Percentiles rank a stretch among this genome's conserved stretches.
These are phyloP conservation scores for Drosophila parabipectinata DNA, from an alignment of 1,140 invertebrate genomes.

Conservation along the genomic window DNA sequence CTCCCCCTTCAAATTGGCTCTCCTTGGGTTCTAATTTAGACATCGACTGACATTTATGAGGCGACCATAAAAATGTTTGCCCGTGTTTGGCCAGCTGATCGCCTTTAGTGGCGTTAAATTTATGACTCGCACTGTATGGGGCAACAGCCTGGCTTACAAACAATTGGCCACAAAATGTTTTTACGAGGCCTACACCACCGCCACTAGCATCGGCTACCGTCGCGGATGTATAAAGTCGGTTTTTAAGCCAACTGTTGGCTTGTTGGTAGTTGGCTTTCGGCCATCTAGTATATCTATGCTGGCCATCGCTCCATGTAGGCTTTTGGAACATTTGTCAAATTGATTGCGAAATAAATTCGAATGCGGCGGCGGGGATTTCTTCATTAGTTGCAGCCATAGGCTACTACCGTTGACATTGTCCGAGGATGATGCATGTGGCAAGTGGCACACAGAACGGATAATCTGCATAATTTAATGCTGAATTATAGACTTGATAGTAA, in stretches of 20 bases:
- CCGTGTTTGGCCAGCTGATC: constrained; percentile 50
- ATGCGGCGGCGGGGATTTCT: constrained; percentile 51
- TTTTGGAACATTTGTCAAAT: constrained; percentile 72
- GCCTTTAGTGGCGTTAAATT: constrained; percentile 33
- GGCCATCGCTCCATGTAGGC: constrained; percentile 45
- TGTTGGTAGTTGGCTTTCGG: constrained; percentile 23
- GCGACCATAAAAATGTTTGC: constrained; percentile 38
- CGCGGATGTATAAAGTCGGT: constrained; percentile 31
- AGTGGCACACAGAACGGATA: constrained; percentile 41
- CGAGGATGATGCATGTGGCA: constrained; percentile 66
- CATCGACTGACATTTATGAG: constrained; percentile 48
- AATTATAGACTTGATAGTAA: constrained; percentile 61
- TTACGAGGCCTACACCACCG: constrained; percentile 38
- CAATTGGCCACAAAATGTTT: constrained; percentile 60
- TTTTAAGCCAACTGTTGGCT: background rate
- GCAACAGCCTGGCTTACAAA: constrained; percentile 16
- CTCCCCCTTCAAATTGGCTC: background rate
- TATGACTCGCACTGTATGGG: constrained; percentile 51
- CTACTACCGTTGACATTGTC: constrained; percentile 57
- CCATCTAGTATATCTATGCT: constrained; percentile 31
- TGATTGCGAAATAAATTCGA: constrained; percentile 79
- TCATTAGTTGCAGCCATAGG: constrained; percentile 35
- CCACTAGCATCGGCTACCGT: constrained; percentile 30
- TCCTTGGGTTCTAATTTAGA: constrained; percentile 44
- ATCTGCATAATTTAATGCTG: constrained; percentile 79